A percentile compares a stretch with the other conserved stretches of the same genome.
phyloP scores from a whole-genome alignment of 2,888 invertebrate species.

The Allygus modestus region DNA sequence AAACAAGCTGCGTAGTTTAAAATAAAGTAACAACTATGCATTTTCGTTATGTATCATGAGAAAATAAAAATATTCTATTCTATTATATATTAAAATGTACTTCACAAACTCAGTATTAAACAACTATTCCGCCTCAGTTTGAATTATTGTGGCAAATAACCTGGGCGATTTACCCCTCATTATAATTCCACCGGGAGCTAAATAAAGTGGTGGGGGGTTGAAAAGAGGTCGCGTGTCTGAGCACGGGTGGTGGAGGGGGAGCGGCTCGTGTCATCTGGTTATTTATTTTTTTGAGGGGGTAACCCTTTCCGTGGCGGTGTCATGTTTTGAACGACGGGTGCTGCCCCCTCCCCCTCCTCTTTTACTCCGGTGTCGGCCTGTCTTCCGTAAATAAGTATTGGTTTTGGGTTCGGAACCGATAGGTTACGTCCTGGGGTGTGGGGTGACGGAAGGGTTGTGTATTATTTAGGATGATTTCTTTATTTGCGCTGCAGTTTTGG shows the following conservation, averaged over 20 bases:
- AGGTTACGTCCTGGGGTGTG: too few species aligned
- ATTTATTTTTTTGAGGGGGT: conserved; percentile 25
- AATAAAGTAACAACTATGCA: too few species aligned
- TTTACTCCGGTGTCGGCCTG: neutral
- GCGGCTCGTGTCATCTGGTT: conserved; percentile 36
- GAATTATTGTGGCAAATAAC: too few species aligned
- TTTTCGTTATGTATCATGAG: too few species aligned
- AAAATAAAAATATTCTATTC: too few species aligned
- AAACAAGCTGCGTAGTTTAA: too few species aligned
- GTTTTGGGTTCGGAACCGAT: neutral
- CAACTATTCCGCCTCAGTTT: too few species aligned
- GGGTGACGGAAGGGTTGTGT: too few species aligned
- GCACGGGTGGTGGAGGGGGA: neutral
- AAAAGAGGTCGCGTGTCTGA: neutral
- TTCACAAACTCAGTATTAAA: too few species aligned
- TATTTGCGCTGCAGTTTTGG: too few species aligned
- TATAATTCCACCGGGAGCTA: conserved; percentile 5
- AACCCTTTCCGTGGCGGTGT: conserved; percentile 1
- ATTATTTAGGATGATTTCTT: too few species aligned
- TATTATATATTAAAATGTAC: too few species aligned
- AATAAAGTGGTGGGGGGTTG: neutral
- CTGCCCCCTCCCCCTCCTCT: neutral
- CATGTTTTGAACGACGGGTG: conserved; percentile 10
- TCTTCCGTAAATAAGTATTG: neutral
- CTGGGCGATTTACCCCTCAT: neutral